A percentile compares a stretch with the other conserved stretches of the same genome.
Evolutionary conservation across 2,113 vertebrate species (phyloP).

Genomic region (Madoqua kirkii): DNA sequence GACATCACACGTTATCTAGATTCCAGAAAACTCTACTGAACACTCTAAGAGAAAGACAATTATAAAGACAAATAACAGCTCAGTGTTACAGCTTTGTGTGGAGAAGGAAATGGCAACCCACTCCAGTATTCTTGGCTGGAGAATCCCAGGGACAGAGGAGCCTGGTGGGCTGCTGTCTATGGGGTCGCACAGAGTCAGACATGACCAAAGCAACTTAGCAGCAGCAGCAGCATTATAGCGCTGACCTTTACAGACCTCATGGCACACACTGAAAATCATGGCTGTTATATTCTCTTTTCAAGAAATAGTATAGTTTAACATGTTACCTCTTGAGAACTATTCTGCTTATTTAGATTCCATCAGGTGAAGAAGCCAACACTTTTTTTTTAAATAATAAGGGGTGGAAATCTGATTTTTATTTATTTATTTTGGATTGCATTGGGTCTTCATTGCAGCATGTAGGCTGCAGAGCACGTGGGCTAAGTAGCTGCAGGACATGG

Average conservation of each 20-base stretch:
- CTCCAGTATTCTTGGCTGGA: background rate
- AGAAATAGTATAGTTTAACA: background rate
- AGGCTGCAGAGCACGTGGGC: background rate
- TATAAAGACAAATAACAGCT: background rate
- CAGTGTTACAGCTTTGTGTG: background rate
- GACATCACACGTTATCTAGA: background rate
- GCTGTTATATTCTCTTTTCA: background rate
- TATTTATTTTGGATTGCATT: background rate
- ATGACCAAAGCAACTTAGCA: background rate
- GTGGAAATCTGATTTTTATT: background rate
- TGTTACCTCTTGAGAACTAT: rapidly evolving
- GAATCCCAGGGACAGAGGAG: background rate
- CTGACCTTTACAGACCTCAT: background rate
- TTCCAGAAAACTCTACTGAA: background rate
- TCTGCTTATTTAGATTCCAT: background rate
- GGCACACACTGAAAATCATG: background rate
- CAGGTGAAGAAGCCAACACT: background rate
- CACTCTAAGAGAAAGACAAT: background rate
- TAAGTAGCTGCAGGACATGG: background rate
- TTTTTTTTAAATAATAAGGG: background rate
- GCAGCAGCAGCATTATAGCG: background rate
- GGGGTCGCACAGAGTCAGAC: background rate
- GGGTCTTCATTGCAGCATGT: background rate
- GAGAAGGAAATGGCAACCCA: background rate
- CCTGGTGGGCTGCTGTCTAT: background rate